Percentiles rank a stretch among this genome's conserved stretches.
phyloP scores from a whole-genome alignment of 2,113 vertebrate genomes.

The Thunnus maccoyii region DNA sequence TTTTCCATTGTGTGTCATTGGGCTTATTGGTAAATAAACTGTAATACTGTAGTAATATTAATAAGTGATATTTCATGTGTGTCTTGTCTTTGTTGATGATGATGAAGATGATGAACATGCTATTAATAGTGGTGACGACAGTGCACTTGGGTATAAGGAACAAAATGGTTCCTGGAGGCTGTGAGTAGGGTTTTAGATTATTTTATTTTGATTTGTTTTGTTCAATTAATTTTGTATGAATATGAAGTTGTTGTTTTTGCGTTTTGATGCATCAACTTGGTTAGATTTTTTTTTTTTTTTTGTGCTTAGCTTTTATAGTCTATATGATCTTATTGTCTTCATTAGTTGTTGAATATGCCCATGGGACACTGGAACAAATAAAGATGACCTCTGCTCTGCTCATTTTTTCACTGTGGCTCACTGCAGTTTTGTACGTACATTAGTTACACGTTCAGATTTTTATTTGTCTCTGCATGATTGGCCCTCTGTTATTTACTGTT shows the following conservation, averaged over 20 bases:
- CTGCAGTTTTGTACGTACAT: too few relatives aligned
- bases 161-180: not conserved
- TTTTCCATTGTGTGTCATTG: not conserved
- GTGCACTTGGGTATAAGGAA: not conserved
- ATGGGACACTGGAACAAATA: not conserved
- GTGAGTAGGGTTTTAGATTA: not conserved
- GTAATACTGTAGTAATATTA: too few relatives aligned
- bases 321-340: too few relatives aligned
- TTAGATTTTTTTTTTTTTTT: too few relatives aligned
- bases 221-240: not conserved
- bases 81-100: not conserved
- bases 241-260: too few relatives aligned
- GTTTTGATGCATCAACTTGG: too few relatives aligned
- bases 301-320: not conserved
- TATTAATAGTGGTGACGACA: not conserved
- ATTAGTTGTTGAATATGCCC: too few relatives aligned
- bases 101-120: not conserved
- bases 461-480: too few relatives aligned
- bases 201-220: not conserved
- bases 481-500: too few relatives aligned
- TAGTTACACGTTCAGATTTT: too few relatives aligned
- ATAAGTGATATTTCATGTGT: too few relatives aligned
- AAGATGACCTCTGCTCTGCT: not conserved
- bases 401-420: too few relatives aligned
- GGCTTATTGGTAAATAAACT: conserved; percentile 1